A percentile compares a stretch with the other conserved stretches of the same genome.
Evolutionary conservation across 2,797 vertebrate species (phyloP).

Genomic region (Taeniopygia guttata): DNA sequence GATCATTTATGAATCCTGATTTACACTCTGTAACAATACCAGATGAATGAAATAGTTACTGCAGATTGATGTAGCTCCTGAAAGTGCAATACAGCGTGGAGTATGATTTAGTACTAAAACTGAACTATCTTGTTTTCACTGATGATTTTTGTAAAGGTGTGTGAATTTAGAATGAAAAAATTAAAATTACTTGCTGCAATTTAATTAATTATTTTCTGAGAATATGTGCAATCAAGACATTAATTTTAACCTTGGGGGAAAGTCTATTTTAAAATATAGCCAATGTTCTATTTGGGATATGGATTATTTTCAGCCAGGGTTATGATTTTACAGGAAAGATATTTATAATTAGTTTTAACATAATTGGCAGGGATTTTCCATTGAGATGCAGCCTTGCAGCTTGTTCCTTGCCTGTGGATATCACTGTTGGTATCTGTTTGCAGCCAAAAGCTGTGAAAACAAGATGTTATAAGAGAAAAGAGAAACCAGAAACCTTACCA

Average conservation of each 20-base stretch:
- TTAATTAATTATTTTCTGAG: slow-evolving; percentile 36
- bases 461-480: background rate
- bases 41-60: slow-evolving; percentile 70
- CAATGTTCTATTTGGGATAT: slow-evolving; percentile 12
- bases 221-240: slow-evolving; percentile 38
- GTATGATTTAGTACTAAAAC: slow-evolving; percentile 56
- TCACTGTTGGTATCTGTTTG: slow-evolving; percentile 18
- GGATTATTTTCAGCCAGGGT: slow-evolving; percentile 46
- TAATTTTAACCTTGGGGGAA: slow-evolving; percentile 1
- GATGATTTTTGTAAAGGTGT: slow-evolving; percentile 41
- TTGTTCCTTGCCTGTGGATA: slow-evolving; percentile 24
- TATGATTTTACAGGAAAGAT: slow-evolving; percentile 41
- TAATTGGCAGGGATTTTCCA: slow-evolving; percentile 43
- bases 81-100: slow-evolving; percentile 15
- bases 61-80: slow-evolving; percentile 55
- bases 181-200: slow-evolving; percentile 22
- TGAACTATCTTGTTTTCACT: slow-evolving; percentile 52
- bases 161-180: slow-evolving; percentile 59
- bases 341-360: slow-evolving; percentile 61
- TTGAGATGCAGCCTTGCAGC: slow-evolving; percentile 30
- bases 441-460: slow-evolving; percentile 23
- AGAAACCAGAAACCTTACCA: slow-evolving; percentile 7
- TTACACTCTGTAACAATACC: slow-evolving; percentile 73
- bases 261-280: slow-evolving; percentile 19
- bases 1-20: slow-evolving; percentile 80